Conservation (phyloP, 23 tunicate species). For the Corella eumyota region DNA sequence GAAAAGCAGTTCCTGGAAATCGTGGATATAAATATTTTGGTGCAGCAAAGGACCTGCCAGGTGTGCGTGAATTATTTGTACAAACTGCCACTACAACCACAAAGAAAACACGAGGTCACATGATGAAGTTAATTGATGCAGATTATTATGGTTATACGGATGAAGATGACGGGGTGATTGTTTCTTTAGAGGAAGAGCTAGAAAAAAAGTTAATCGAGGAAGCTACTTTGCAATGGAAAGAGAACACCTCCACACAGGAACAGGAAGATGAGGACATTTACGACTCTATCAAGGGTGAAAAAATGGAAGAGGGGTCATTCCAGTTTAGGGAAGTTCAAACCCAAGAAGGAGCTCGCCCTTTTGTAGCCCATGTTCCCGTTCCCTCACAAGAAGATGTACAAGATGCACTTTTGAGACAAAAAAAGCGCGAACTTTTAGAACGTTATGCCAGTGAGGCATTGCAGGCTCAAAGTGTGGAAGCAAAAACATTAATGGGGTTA, state of each 20-base stretch:
- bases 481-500: slow-evolving; percentile 69
- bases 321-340: slow-evolving; percentile 72
- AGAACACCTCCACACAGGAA: slow-evolving; percentile 8
- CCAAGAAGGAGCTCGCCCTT: slow-evolving; percentile 68
- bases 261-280: slow-evolving; percentile 63
- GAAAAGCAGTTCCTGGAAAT: slow-evolving; percentile 93
- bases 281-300: slow-evolving; percentile 30
- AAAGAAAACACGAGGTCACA: slow-evolving; percentile 76
- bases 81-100: slow-evolving; percentile 64
- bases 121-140: slow-evolving; percentile 89
- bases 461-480: slow-evolving; percentile 83
- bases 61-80: slow-evolving; percentile 86
- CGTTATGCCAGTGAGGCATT: slow-evolving; percentile 80
- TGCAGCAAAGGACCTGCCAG: slow-evolving; percentile 98
- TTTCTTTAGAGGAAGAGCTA: slow-evolving; percentile 75
- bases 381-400: slow-evolving; percentile 95
- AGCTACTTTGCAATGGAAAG: slow-evolving; percentile 12
- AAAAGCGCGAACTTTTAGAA: slow-evolving; percentile 82
- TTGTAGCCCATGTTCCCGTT: slow-evolving; percentile 96
- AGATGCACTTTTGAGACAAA: slow-evolving; percentile 77
- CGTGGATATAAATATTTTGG: slow-evolving; percentile 98
- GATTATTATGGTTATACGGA: slow-evolving; percentile 99
- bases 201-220: slow-evolving; percentile 43
- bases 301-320: slow-evolving; percentile 3
- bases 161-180: slow-evolving; percentile 97